phyloP scores from a whole-genome alignment of 1,140 invertebrate genomes.

The Drosophila tani region DNA sequence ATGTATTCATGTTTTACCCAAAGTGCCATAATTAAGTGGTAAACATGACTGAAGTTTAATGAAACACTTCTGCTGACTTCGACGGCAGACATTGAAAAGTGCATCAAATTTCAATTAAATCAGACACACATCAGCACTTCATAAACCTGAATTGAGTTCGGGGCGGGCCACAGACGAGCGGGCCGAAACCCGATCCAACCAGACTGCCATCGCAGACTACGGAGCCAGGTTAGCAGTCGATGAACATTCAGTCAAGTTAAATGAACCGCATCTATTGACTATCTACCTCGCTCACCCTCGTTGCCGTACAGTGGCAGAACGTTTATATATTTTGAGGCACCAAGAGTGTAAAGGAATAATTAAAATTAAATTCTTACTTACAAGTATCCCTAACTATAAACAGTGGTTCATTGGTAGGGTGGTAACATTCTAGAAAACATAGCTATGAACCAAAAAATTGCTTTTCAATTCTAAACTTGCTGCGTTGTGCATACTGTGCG shows the following conservation, averaged over 20 bases:
- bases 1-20: constrained; percentile 6
- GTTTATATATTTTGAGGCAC: background rate
- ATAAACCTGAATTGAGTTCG: constrained; percentile 61
- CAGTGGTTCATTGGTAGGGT: too few species aligned
- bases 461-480: too few species aligned
- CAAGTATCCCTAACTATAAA: too few species aligned
- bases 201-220: constrained; percentile 33
- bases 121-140: constrained; percentile 74
- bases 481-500: too few species aligned
- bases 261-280: constrained; percentile 82
- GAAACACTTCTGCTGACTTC: constrained; percentile 58
- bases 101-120: constrained; percentile 78
- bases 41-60: constrained; percentile 42
- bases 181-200: constrained; percentile 25
- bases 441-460: too few species aligned
- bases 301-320: background rate
- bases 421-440: too few species aligned
- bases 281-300: constrained; percentile 40
- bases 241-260: constrained; percentile 81
- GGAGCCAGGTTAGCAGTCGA: constrained; percentile 59
- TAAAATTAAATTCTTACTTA: background rate
- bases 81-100: constrained; percentile 52
- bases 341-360: background rate
- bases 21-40: constrained; percentile 51
- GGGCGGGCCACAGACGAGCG: constrained; percentile 17